These are phyloP conservation scores for Myotis vivesi DNA, from an alignment of 2,797 vertebrate species.

Conservation along the genomic window DNA sequence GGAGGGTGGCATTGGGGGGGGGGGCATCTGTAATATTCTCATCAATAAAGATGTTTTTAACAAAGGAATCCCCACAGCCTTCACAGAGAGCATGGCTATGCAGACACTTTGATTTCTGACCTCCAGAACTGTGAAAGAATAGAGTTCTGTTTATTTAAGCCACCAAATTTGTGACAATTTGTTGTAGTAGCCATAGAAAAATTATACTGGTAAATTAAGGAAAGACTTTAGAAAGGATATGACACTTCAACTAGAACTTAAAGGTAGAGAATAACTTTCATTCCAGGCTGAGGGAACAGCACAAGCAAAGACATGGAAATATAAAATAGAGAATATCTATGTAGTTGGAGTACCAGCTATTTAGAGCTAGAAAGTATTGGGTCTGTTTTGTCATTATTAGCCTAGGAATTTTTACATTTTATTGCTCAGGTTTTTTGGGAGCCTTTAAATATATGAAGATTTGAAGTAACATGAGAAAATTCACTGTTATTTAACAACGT, in stretches of 20 bases:
- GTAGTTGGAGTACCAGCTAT: neutral
- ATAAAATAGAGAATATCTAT: slow-evolving; percentile 7
- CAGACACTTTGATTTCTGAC: neutral
- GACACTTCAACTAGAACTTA: slow-evolving; percentile 39
- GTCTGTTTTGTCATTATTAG: slow-evolving; percentile 4
- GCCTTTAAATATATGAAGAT: neutral
- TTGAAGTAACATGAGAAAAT: slow-evolving; percentile 28
- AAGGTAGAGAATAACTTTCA: slow-evolving; percentile 40
- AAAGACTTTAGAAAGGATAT: neutral
- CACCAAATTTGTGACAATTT: slow-evolving; percentile 25
- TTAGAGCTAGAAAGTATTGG: slow-evolving; percentile 5
- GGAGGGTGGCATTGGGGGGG: too few relatives aligned
- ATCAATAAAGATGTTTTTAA: too few relatives aligned
- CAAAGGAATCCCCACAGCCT: neutral
- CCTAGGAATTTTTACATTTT: slow-evolving; percentile 36
- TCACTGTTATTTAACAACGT: slow-evolving; percentile 45
- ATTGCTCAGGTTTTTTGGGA: slow-evolving; percentile 44
- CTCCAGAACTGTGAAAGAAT: slow-evolving; percentile 12
- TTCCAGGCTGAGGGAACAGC: neutral
- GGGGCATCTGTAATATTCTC: neutral
- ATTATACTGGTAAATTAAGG: neutral
- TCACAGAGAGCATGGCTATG: neutral
- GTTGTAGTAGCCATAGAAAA: neutral
- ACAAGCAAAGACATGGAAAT: neutral
- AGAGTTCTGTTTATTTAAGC: slow-evolving; percentile 27